Conservation (phyloP, 2,888 invertebrate genomes). For the Gymnoscelis rufifasciata region DNA sequence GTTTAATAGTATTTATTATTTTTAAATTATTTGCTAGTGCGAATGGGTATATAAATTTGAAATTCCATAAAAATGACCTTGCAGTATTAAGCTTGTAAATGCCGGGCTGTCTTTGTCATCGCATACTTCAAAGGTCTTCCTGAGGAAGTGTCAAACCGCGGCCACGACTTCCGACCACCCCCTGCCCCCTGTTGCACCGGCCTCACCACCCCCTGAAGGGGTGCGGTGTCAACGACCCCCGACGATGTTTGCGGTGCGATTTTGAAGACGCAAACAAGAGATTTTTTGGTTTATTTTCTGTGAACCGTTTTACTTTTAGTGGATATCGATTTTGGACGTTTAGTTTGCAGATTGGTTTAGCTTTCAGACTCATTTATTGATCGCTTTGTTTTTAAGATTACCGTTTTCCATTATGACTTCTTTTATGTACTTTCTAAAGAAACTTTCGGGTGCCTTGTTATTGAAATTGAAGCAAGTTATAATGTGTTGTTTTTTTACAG, state of each 20-base stretch:
- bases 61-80: no score
- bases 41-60: no score
- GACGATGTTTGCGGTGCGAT: constrained; percentile 67
- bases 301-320: constrained; percentile 44
- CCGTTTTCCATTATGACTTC: neutral
- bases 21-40: no score
- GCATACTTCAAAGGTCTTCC: constrained; percentile 72
- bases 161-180: constrained; percentile 58
- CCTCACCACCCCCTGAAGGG: constrained; percentile 36
- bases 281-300: constrained; percentile 58
- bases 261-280: constrained; percentile 69
- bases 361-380: constrained; percentile 13
- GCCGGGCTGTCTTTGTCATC: constrained; percentile 5
- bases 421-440: no score
- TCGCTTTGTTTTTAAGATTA: neutral
- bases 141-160: constrained; percentile 77
- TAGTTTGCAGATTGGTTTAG: constrained; percentile 31
- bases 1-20: no score
- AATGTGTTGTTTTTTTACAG: constrained; percentile 66
- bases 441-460: neutral
- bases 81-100: no score
- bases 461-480: neutral
- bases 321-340: constrained; percentile 50
- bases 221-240: constrained; percentile 61
- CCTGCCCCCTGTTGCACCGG: constrained; percentile 39